Evolutionary conservation across 2,797 vertebrate genomes (phyloP), one percentile per base, ranked within the genome.

Genomic region (Neosilurus mollespiculum): DNA sequence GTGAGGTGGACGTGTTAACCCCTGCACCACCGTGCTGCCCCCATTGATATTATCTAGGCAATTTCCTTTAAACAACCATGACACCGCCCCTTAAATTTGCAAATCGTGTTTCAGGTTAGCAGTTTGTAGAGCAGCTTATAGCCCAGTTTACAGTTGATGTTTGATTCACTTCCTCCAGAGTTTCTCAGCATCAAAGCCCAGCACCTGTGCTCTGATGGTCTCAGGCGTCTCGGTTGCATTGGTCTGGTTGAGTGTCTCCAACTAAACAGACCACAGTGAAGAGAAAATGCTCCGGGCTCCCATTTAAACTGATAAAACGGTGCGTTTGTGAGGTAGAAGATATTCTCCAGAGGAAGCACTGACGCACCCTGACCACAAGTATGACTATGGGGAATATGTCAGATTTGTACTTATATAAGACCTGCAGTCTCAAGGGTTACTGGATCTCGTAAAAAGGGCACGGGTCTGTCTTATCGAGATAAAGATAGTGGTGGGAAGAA

Each of bases 401-500:
- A 2, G 0, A 37, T 37, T 58, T 56, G 54, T 72, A 22, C 3
- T n/a, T 71, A 24, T 71, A 24, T 8, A 56, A 59, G 76, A 26
- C 15, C n/a, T 8, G 9, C 9, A 30, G 43, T 20, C 20, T 64
- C 14, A 9, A 3, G 24, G 59, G n/a, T 24, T 59, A 49, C 2
- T 9, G 37, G 58, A 78, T 78, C 37, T 43, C 7, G 5, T 56
- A 49, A 18, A 67, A 20, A 64, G 78, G 43, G 30, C 62, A 66
- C 1, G 11, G 24, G 49, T 30, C n/a, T 18, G 30, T 24, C 51
- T 51, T 37, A 30, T 56, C 18, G 51, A 58, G 61, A 73, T 73
- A 64, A 80, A 72, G 59, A 75, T 37, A 71, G 65, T 24, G 66
- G 43, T 9, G 30, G 18, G 18, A 43, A 26, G 67, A 73, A 73